These are phyloP conservation scores for Neofelis nebulosa DNA, from an alignment of 2,113 vertebrate species.

Conservation along the genomic window DNA sequence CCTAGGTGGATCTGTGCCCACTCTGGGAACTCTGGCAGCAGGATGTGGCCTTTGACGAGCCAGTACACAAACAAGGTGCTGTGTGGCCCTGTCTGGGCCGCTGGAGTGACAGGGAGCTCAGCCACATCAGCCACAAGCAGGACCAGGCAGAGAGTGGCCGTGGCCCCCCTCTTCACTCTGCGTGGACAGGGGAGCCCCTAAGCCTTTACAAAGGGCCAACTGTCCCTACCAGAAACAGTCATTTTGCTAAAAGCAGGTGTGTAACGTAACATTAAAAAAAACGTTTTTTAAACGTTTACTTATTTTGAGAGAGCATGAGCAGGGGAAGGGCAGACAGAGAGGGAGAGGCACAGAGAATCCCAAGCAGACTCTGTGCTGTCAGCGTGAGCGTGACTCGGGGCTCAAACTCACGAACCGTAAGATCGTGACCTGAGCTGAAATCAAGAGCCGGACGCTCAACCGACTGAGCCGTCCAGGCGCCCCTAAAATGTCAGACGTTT, in stretches of 20 bases:
- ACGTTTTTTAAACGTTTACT: no score
- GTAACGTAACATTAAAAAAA: accelerated
- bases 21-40: accelerated
- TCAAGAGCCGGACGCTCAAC: no score
- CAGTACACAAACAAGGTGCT: accelerated
- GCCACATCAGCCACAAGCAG: accelerated
- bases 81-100: not conserved
- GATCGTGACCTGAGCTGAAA: no score
- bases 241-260: not conserved
- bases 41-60: not conserved
- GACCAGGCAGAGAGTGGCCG: accelerated
- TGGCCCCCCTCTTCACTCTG: not conserved
- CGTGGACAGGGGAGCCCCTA: accelerated
- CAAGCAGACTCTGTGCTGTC: no score
- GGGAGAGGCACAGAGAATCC: no score
- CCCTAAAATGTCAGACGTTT: no score
- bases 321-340: no score
- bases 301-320: no score
- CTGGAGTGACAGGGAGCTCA: no score
- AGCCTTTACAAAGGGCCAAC: not conserved
- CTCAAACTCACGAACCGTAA: no score
- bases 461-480: no score
- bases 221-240: not conserved
- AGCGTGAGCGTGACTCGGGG: no score
- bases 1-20: not conserved